A percentile compares a stretch with the other conserved stretches of the same genome.
Evolutionary conservation across 2,888 invertebrate species (phyloP).

Genomic region (Ophion obscuratus): DNA sequence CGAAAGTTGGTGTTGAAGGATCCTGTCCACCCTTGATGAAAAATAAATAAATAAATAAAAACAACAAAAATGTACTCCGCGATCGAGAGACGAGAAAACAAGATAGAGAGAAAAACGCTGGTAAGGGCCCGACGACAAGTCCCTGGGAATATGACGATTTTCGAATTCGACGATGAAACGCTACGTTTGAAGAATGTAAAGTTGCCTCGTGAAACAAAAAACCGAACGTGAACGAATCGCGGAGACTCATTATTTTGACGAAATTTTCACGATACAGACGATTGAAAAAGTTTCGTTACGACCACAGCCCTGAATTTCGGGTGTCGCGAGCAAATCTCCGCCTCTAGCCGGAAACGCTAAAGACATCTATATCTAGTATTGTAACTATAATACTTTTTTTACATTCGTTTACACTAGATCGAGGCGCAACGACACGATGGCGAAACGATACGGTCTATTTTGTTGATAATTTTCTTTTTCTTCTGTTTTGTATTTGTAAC

Average conservation of each 20-base stretch:
- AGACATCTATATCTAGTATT: constrained; percentile 26
- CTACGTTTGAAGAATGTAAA: neutral
- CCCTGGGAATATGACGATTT: neutral
- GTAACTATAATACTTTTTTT: constrained; percentile 60
- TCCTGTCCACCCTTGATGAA: neutral
- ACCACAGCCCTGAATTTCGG: neutral
- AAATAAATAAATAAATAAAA: constrained; percentile 16
- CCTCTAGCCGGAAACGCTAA: constrained; percentile 6
- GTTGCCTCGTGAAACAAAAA: constrained; percentile 17
- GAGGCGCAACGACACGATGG: constrained; percentile 35
- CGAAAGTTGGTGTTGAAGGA: constrained; percentile 92
- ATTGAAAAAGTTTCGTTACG: neutral
- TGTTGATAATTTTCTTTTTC: constrained; percentile 69
- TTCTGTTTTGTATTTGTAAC: constrained; percentile 66
- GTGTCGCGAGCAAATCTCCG: constrained; percentile 18
- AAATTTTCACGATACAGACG: constrained; percentile 7
- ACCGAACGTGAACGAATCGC: constrained; percentile 8
- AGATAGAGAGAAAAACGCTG: constrained; percentile 8
- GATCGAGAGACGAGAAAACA: constrained; percentile 18
- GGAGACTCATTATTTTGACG: neutral
- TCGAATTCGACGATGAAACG: neutral
- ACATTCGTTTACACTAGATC: constrained; percentile 63
- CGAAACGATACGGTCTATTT: constrained; percentile 69
- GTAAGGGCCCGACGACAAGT: neutral
- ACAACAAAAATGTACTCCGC: constrained; percentile 49